Base-by-base conservation (phyloP, 2,797 vertebrate genomes). In the Melanotaenia pygmaea region DNA sequence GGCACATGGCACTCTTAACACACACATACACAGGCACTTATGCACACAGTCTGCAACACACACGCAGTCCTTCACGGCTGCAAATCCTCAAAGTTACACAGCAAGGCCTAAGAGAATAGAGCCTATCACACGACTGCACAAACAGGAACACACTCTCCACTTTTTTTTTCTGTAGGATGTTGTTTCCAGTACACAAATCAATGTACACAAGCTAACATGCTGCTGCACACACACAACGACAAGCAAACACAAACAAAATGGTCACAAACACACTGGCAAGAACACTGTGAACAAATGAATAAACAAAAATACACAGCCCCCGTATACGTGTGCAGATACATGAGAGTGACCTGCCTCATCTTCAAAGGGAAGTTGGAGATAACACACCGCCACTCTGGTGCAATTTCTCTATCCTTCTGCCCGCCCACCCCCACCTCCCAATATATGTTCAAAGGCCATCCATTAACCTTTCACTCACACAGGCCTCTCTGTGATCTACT, bases 371-470 rank as follows among this genome's bases (percentile, higher is more conserved):
- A 84, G 85, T 88, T 88, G 91, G 81, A 92, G 91, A 94, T 88
- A 91, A 89, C 84, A 88, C 80, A 64, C 86, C 81, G 74, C 63
- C 84, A 67, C 75, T 72, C 78, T 57, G 54, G 65, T 79, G 67
- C 20, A 7, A 64, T 54, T 79, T 51, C 72, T 75, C 79, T 82
- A 82, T 77, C 83, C 79, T 58, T 76, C 76, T 67, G 56, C 60
- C 67, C n/a, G 56, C 77, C 88, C 74, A 34, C 77, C 89, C 87
- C 85, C 80, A 72, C 86, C 82, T 84, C 89, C 86, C 91, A 88
- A 94, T 94, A 91, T 92, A 92, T 93, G 93, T 93, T 95, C 91
- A 94, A 94, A 95, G 92, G 91, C 91, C 91, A 90, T 93, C 92
- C 93, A 94, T 95, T 95, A 95, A 95, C 94, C 94, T 95, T 95